Conservation (phyloP, 2,888 invertebrate species). For the Mongoloraphidia duomilia region DNA sequence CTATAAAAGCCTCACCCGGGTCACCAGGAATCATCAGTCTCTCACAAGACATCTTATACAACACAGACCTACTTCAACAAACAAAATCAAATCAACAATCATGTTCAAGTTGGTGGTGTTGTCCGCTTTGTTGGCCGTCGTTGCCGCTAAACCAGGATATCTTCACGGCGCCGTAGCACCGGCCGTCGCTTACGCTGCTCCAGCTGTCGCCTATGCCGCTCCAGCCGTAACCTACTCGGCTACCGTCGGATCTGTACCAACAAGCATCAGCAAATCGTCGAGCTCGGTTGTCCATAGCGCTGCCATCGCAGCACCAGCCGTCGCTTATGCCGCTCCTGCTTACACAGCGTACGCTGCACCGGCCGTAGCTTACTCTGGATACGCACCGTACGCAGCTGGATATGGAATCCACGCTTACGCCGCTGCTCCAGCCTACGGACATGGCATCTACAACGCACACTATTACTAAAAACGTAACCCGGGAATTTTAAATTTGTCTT, state of each 20-base stretch:
- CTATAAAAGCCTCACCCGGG: no score
- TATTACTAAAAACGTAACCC: no score
- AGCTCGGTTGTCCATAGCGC: background rate
- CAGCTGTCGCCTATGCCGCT: constrained; percentile 19
- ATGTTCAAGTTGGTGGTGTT: constrained; percentile 11
- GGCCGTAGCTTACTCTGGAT: constrained; percentile 1
- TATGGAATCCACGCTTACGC: no score
- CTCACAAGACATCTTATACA: constrained; percentile 9
- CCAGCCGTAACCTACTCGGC: constrained; percentile 8
- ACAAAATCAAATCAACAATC: constrained; percentile 3
- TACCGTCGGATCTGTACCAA: constrained; percentile 7
- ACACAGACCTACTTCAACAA: constrained; percentile 33
- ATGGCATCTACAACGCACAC: no score
- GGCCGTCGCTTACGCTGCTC: constrained; percentile 33
- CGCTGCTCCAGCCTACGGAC: no score
- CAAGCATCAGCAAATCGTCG: background rate
- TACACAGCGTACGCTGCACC: constrained; percentile 8
- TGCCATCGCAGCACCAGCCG: background rate
- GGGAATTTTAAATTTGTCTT: no score
- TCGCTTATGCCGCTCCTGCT: no score
- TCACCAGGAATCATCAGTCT: no score
- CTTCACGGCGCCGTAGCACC: constrained; percentile 21
- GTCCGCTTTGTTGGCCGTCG: constrained; percentile 6
- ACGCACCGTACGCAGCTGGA: background rate
- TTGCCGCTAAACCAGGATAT: constrained; percentile 20